Conservation (phyloP, 2,113 vertebrate species). For the Glareola pratincola region DNA sequence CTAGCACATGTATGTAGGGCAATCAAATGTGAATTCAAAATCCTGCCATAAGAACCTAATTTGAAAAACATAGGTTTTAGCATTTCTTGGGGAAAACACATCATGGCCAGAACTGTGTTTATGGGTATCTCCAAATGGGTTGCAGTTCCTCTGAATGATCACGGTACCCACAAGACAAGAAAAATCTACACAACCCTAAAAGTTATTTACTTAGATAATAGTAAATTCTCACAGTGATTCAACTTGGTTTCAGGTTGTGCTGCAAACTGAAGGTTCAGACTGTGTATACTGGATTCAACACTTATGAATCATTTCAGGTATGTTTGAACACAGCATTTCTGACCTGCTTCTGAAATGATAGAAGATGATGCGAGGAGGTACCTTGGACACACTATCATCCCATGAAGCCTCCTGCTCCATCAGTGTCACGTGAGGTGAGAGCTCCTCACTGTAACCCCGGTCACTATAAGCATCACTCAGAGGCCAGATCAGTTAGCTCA, state of each 20-base stretch:
- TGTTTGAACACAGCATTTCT: neutral
- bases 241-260: neutral
- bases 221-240: neutral
- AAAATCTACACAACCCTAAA: neutral
- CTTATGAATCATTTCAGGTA: neutral
- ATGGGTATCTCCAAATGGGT: neutral
- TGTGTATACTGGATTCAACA: neutral
- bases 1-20: neutral
- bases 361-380: neutral
- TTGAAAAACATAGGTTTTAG: neutral
- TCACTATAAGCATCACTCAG: neutral
- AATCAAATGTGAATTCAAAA: neutral
- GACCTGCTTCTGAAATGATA: neutral
- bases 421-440: neutral
- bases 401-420: neutral
- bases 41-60: neutral
- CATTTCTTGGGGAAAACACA: neutral
- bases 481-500: neutral
- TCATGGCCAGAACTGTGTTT: neutral
- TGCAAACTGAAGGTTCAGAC: neutral
- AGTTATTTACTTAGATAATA: neutral
- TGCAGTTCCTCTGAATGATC: neutral
- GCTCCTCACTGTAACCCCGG: neutral
- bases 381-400: neutral
- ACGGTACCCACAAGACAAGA: neutral